Evolutionary conservation across 2,888 invertebrate species (phyloP), one percentile per base, ranked within the genome.

Genomic region (Odontomyia ornata): DNA sequence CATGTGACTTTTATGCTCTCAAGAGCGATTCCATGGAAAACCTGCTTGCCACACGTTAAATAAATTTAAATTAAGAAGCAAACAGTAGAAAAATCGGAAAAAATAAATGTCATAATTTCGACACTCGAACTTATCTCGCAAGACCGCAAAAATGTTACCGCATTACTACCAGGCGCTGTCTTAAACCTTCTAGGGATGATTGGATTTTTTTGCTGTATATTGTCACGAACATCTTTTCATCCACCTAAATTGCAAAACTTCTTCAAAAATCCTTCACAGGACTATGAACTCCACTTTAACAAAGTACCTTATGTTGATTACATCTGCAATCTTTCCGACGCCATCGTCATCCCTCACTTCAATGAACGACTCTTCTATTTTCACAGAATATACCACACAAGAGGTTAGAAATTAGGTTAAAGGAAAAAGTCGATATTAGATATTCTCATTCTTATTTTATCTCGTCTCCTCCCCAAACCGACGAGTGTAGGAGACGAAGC

Each of bases 361-460:
- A 11, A 18, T 4, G 4, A 7, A 60, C 5, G 4, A 36, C 23
- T 23, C 23, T 25, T 23, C 4, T 18, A 3, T 36, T 36, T 36
- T 36, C 36, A 5, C 5, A 36, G 36, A 36, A 36, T 36, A 36
- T 36, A 36, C 9, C 36, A 9, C 36, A 36, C 36, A 64, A 27
- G 64, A 13, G 21, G 15, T 30, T 15, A n/a, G 64, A 64, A 64
- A 64, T 64, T 64, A 25, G 64, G 64, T 64, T 64, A 64, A 27
- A 28, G 28, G 60, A 64, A 64, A 64, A 64, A 64, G 64, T 64
- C 64, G 64, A 64, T 64, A 64, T 64, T 30, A 15, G 28, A 64
- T 64, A 27, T 13, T 64, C 21, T 23, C 28, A 11, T 21, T 21
- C 57, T 18, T 52, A 18, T 18, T 21, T 18, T 1, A 1, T n/a